Percentiles rank a stretch among this genome's conserved stretches.
Evolutionary conservation across 2,888 invertebrate genomes (phyloP).

Genomic region (Spodoptera exigua): DNA sequence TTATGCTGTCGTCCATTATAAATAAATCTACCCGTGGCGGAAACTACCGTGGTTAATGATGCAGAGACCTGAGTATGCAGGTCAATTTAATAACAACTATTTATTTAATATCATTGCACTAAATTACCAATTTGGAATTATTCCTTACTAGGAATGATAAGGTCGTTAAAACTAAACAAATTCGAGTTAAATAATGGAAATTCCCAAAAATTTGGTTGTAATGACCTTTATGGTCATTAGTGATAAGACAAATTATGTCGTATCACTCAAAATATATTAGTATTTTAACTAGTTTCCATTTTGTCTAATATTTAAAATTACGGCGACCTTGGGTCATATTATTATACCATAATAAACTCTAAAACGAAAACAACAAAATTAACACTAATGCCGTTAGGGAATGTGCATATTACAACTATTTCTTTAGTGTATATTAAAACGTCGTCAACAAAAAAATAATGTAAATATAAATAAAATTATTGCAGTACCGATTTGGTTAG

Average conservation of each 20-base stretch:
- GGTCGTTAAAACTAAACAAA: slow-evolving; percentile 82
- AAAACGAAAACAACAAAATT: slow-evolving; percentile 86
- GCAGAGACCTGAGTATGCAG: slow-evolving; percentile 55
- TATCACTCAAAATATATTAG: slow-evolving; percentile 40
- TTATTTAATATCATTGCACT: slow-evolving; percentile 87
- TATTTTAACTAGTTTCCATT: slow-evolving; percentile 51
- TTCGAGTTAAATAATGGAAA: slow-evolving; percentile 79
- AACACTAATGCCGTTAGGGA: slow-evolving; percentile 85
- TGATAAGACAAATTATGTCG: slow-evolving; percentile 28
- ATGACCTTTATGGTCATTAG: slow-evolving; percentile 22
- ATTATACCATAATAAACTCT: slow-evolving; percentile 86
- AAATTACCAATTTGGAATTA: slow-evolving; percentile 85
- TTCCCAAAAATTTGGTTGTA: slow-evolving; percentile 51
- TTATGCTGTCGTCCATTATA: slow-evolving; percentile 46
- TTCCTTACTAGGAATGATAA: slow-evolving; percentile 84
- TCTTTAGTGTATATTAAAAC: slow-evolving; percentile 83
- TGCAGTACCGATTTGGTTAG: slow-evolving; percentile 88
- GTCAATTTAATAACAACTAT: slow-evolving; percentile 70
- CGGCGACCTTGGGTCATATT: slow-evolving; percentile 72
- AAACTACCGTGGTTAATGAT: slow-evolving; percentile 58
- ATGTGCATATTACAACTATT: slow-evolving; percentile 86
- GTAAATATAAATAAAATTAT: slow-evolving; percentile 85
- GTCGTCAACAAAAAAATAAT: slow-evolving; percentile 80
- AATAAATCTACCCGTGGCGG: slow-evolving; percentile 68
- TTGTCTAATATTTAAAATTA: slow-evolving; percentile 50